phyloP scores from a whole-genome alignment of 2,888 invertebrate species.

The Malachius bipustulatus region DNA sequence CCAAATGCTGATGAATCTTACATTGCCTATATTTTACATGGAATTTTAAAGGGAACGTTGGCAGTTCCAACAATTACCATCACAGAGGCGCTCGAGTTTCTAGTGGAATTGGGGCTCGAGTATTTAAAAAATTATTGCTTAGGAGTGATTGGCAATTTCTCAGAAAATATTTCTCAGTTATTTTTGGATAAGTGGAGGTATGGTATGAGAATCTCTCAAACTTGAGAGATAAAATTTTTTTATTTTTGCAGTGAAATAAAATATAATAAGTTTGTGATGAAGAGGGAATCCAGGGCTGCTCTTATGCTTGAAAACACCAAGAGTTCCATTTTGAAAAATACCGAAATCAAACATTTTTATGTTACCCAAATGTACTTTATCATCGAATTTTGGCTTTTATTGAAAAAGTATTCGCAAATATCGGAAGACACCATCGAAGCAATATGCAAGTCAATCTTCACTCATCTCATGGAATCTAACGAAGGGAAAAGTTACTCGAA shows the following conservation, averaged over 20 bases:
- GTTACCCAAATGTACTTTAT: constrained; percentile 19
- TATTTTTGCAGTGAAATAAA: no score
- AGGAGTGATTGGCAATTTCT: constrained; percentile 19
- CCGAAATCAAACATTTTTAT: constrained; percentile 18
- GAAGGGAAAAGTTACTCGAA: constrained; percentile 6
- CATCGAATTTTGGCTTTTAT: constrained; percentile 20
- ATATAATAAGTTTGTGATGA: no score
- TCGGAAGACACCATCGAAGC: constrained; percentile 15
- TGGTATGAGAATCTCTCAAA: constrained; percentile 1
- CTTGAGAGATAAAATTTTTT: no score
- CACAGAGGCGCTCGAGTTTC: constrained; percentile 20
- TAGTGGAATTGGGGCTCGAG: constrained; percentile 23
- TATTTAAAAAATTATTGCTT: constrained; percentile 24
- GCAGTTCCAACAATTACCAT: constrained; percentile 19
- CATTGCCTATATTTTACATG: constrained; percentile 20
- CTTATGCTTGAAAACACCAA: no score
- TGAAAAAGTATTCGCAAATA: constrained; percentile 16
- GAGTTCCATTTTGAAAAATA: no score
- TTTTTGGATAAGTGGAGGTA: constrained; percentile 20
- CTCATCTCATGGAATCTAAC: constrained; percentile 13
- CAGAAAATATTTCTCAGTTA: constrained; percentile 6
- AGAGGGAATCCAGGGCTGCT: no score
- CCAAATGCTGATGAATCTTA: constrained; percentile 16
- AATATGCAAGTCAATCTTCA: constrained; percentile 15
- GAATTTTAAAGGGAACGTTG: constrained; percentile 19